A percentile compares a stretch with the other conserved stretches of the same genome.
phyloP scores from a whole-genome alignment of 2,113 vertebrate genomes.

The Seriola aureovittata region DNA sequence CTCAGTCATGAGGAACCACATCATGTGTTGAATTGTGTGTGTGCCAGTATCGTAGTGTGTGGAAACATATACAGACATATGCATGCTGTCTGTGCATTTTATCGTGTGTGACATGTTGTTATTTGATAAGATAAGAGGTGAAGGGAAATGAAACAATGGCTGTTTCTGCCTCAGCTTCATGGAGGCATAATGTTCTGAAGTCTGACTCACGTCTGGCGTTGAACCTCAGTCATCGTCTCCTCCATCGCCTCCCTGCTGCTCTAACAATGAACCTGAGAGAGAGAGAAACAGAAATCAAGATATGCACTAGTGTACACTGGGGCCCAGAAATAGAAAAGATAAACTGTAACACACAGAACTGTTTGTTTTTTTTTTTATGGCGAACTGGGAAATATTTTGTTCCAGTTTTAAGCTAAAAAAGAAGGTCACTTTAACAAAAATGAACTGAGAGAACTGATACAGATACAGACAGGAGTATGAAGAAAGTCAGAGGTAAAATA shows the following conservation, averaged over 20 bases:
- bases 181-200: conserved; percentile 34
- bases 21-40: not conserved
- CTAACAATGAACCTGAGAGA: conserved; percentile 23
- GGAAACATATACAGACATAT: not conserved
- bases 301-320: not conserved
- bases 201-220: conserved; percentile 38
- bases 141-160: conserved; percentile 60
- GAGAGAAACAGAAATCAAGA: not conserved
- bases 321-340: not conserved
- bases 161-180: conserved; percentile 33
- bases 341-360: not conserved
- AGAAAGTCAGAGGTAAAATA: too few species aligned
- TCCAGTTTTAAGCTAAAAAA: not conserved
- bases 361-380: too few species aligned
- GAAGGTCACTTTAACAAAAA: not conserved
- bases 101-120: not conserved
- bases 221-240: conserved; percentile 36
- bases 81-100: not conserved
- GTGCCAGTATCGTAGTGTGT: not conserved
- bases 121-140: conserved; percentile 46
- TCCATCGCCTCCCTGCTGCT: not conserved
- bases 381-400: not conserved
- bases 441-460: not conserved
- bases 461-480: too few species aligned
- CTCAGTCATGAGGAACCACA: too few species aligned